Evolutionary conservation across 2,797 vertebrate genomes (phyloP).

Genomic region (Phoeniculus purpureus): DNA sequence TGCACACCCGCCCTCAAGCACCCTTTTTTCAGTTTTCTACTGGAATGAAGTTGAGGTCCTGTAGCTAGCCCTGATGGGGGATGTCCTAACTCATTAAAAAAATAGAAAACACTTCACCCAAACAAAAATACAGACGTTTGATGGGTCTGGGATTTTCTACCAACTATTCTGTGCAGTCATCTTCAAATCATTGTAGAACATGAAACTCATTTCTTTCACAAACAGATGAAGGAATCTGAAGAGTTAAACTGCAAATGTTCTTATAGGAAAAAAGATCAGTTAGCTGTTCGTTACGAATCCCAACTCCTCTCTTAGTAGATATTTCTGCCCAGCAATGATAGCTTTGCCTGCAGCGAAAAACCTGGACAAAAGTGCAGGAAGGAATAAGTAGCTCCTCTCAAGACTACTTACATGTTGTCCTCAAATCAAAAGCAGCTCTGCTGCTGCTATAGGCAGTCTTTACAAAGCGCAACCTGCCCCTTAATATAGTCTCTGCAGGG

Average conservation of each 20-base stretch:
- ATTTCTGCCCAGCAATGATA: slow-evolving; percentile 41
- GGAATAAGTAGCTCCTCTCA: slow-evolving; percentile 40
- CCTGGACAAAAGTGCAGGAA: slow-evolving; percentile 71
- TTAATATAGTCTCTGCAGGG: slow-evolving; percentile 99
- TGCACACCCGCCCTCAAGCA: background rate
- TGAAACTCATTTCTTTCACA: background rate
- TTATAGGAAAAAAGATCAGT: slow-evolving; percentile 42
- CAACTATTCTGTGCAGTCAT: slow-evolving; percentile 51
- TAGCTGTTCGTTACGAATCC: slow-evolving; percentile 13
- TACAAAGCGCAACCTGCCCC: slow-evolving; percentile 97
- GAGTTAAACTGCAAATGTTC: slow-evolving; percentile 48
- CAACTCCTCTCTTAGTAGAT: slow-evolving; percentile 41
- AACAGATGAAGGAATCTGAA: slow-evolving; percentile 47
- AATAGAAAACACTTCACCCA: slow-evolving; percentile 60
- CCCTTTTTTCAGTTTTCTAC: background rate
- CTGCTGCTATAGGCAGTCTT: slow-evolving; percentile 86
- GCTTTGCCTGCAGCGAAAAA: slow-evolving; percentile 45
- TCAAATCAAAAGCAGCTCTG: slow-evolving; percentile 19
- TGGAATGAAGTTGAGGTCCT: slow-evolving; percentile 41
- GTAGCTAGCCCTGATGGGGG: background rate
- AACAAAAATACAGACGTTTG: slow-evolving; percentile 64
- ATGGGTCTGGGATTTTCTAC: slow-evolving; percentile 66
- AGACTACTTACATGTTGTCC: slow-evolving; percentile 41
- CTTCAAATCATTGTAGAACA: slow-evolving; percentile 50
- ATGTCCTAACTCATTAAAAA: slow-evolving; percentile 41